Base-by-base conservation (phyloP, 2,113 vertebrate species). In the Artemisiospiza belli region DNA sequence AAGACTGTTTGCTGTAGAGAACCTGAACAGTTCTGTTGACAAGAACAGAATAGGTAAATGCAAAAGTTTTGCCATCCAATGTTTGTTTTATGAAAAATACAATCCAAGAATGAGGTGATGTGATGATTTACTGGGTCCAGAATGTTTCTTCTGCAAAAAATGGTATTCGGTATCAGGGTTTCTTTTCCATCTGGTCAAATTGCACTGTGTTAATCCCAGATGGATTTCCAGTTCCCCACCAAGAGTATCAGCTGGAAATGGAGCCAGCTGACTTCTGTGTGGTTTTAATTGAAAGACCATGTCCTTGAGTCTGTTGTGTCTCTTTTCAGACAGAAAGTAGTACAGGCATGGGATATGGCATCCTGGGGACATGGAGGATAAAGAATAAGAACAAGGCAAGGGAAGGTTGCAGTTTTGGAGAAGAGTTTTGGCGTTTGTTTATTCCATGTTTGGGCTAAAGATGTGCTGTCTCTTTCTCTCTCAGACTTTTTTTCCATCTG, bases 401-500 rank as follows among this genome's bases (percentile, higher is more conserved):
- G 58, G 6, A 15, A 27, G 24, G 27, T 6, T 61, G 13, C 49
- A 63, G 24, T 33, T 59, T 33, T 21, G 13, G 18, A 69, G 59
- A 59, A 67, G n/a, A 10, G 2, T 19, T 49, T 70, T 43, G 15
- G 25, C 12, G 6, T 47, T 49, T 84, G 11, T 37, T 67, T 39
- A 24, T 52, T 62, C 18, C 0, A 0, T 13, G 15, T 61, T 61
- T 74, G 46, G 28, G 30, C 21, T 89, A 43, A 92, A 82, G 9
- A 19, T 63, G 5, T 19, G 11, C 16, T 61, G 33, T 94, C 46
- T 64, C 23, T 88, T 66, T 96, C 67, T 83, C 88, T 83, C 97
- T 47, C 96, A 99, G 99, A 97, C 98, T 51, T 96, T 99, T 83
- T 97, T 99, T 5, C 98, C 98, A 2, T 98, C 99, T 31, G 98